phyloP scores from a whole-genome alignment of 1,140 invertebrate species.

The Armadillidium nasatum region DNA sequence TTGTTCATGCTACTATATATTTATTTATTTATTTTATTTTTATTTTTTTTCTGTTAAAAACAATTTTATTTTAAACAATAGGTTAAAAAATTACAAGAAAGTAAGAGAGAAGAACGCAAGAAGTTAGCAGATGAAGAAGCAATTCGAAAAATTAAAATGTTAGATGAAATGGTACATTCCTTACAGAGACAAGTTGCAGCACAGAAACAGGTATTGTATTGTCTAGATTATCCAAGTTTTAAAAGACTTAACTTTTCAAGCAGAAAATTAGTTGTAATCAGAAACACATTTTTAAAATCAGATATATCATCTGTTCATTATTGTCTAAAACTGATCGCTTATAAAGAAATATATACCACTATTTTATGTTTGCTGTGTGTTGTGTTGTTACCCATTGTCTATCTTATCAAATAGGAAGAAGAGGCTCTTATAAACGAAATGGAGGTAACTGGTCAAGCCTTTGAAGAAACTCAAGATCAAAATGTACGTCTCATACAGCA shows the following conservation, averaged over 20 bases:
- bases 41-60: too few species aligned
- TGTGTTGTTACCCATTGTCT: too few species aligned
- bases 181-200: slow-evolving; percentile 56
- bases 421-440: slow-evolving; percentile 96
- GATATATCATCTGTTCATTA: too few species aligned
- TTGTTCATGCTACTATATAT: neutral
- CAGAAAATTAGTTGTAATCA: too few species aligned
- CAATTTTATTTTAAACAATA: too few species aligned
- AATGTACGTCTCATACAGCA: slow-evolving; percentile 94
- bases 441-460: slow-evolving; percentile 98
- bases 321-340: too few species aligned
- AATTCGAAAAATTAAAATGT: slow-evolving; percentile 85
- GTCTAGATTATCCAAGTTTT: too few species aligned
- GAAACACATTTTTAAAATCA: too few species aligned
- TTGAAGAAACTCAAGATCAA: slow-evolving; percentile 99
- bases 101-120: slow-evolving; percentile 83
- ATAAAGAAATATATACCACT: too few species aligned
- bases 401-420: slow-evolving; percentile 66
- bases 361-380: too few species aligned
- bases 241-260: too few species aligned
- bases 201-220: slow-evolving; percentile 63
- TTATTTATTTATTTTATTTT: too few species aligned
- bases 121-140: slow-evolving; percentile 93
- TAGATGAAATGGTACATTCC: slow-evolving; percentile 73
- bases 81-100: slow-evolving; percentile 63